Evolutionary conservation across 1,140 invertebrate species (phyloP), one percentile per base, ranked within the genome.

Genomic region (Tetramorium alpestre): DNA sequence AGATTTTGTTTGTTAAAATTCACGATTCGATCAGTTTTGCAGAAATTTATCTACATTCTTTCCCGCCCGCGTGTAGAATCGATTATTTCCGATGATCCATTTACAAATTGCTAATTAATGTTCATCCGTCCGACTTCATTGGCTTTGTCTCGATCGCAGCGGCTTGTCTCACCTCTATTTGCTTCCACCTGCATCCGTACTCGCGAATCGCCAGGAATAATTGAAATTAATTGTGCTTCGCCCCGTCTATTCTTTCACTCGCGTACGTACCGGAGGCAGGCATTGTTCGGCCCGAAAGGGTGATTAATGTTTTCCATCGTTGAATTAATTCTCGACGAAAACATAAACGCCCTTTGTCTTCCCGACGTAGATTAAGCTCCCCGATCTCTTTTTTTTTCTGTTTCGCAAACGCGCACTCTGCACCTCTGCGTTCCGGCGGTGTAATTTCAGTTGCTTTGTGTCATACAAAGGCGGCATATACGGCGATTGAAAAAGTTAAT

Each of bases 211-310:
- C 25, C 69, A n/a, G 38, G 60, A 58, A 51, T 88, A 89, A 89
- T 86, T 73, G 67, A 86, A 86, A 89, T 88, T 88, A 89, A 88
- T 88, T 22, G 67, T 47, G 51, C 56, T 75, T 22, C 18, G 13
- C 18, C 54, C 41, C 25, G 8, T 84, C 41, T 16, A 49, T 84
- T 84, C 80, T 75, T 78, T 88, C 73, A 25, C 73, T 73, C 60
- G 64, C 73, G 4, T 47, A 11, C 77, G 22, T 69, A 56, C 58
- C 73, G 49, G 51, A 44, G 51, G 25, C 44, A 25, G 5, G 22
- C 25, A 73, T 87, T 81, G 73, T 80, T 78, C 38, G 18, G 16
- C 58, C 22, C 72, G 65, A 28, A 73, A 58, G 28, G 16, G 58
- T 73, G 88, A 88, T 85, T 78, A 65, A 89, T 89, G 51, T 62